Evolutionary conservation across 1,140 invertebrate species (phyloP).

Genomic region (Meteorus sp.): DNA sequence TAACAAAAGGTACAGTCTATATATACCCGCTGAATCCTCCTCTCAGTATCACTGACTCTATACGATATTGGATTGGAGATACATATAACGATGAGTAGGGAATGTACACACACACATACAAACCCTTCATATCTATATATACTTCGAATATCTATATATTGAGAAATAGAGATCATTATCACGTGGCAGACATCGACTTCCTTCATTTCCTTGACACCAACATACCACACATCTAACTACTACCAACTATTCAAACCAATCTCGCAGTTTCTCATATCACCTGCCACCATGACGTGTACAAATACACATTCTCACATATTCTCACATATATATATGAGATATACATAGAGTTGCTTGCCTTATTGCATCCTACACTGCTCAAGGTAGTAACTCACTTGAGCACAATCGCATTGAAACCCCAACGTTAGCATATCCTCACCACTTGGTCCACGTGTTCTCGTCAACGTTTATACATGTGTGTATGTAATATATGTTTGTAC

Average conservation of each 20-base stretch:
- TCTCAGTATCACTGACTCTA: slow-evolving; percentile 23
- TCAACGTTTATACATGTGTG: neutral
- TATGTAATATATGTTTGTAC: neutral
- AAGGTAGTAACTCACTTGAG: slow-evolving; percentile 17
- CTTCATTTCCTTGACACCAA: slow-evolving; percentile 6
- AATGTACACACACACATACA: neutral
- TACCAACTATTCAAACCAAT: too few relatives aligned
- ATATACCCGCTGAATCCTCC: too few relatives aligned
- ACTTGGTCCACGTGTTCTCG: slow-evolving; percentile 9
- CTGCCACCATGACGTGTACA: neutral
- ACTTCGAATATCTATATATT: too few relatives aligned
- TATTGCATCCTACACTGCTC: neutral
- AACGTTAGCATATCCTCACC: slow-evolving; percentile 10
- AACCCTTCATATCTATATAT: neutral
- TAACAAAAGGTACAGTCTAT: slow-evolving; percentile 36
- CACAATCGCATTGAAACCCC: slow-evolving; percentile 13
- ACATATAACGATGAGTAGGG: slow-evolving; percentile 22
- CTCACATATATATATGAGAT: neutral
- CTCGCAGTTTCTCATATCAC: too few relatives aligned
- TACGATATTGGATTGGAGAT: slow-evolving; percentile 33
- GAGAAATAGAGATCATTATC: slow-evolving; percentile 36
- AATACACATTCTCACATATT: neutral
- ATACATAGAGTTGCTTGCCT: too few relatives aligned
- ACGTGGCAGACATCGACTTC: slow-evolving; percentile 23
- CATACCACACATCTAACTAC: too few relatives aligned